These are phyloP conservation scores for Belgica antarctica DNA, from an alignment of 2,888 invertebrate species.

Conservation along the genomic window DNA sequence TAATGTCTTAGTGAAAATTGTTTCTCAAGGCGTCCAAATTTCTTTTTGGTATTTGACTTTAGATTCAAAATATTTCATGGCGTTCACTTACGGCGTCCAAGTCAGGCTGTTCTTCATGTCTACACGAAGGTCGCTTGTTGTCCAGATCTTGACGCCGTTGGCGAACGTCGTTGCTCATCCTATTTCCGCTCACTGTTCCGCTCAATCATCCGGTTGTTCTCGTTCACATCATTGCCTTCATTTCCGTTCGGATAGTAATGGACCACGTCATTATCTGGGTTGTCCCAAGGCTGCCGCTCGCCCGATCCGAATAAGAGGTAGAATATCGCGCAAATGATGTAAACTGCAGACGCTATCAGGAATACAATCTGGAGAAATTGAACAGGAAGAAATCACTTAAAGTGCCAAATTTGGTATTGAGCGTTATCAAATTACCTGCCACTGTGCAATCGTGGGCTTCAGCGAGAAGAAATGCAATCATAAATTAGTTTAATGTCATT, in stretches of 20 bases:
- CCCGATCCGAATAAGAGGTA: constrained; percentile 79
- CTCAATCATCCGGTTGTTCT: constrained; percentile 27
- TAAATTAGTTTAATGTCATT: constrained; percentile 5
- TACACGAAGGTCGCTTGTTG: no score
- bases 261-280: constrained; percentile 56
- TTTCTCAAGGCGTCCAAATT: constrained; percentile 9
- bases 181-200: background rate
- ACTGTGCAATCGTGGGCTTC: constrained; percentile 81
- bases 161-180: background rate
- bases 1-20: constrained; percentile 1
- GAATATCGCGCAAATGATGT: constrained; percentile 74
- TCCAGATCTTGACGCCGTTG: no score
- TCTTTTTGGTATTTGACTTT: background rate
- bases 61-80: no score
- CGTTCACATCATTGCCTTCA: background rate
- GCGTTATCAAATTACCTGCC: constrained; percentile 57
- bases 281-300: constrained; percentile 78
- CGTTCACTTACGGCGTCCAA: no score
- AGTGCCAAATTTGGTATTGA: no score
- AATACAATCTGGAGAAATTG: constrained; percentile 86
- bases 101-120: no score
- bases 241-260: constrained; percentile 4
- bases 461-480: constrained; percentile 44
- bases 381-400: constrained; percentile 48
- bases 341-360: constrained; percentile 77